Percentiles rank a stretch among this genome's conserved stretches.
Evolutionary conservation across 2,888 invertebrate genomes (phyloP).

Genomic region (Epicampocera succincta): DNA sequence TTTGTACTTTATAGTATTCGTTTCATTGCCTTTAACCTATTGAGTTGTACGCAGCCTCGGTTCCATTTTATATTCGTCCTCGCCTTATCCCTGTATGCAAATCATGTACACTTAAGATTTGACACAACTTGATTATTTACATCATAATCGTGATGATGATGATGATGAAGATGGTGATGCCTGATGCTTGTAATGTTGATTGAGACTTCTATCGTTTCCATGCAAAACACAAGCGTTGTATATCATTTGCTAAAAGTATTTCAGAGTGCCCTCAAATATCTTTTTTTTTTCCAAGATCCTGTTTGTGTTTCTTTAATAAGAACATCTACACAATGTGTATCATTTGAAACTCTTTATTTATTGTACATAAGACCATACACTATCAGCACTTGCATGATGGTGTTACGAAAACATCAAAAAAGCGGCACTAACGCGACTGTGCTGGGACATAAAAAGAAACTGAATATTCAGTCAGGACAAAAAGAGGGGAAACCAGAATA

Average conservation of each 20-base stretch:
- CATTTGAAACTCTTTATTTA: too few relatives aligned
- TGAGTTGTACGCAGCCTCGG: neutral
- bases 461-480: too few relatives aligned
- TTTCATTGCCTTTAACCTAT: constrained; percentile 42
- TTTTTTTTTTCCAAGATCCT: neutral
- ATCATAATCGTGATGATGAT: constrained; percentile 12
- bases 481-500: too few relatives aligned
- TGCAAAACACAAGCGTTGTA: neutral
- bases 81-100: neutral
- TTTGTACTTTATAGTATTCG: constrained; percentile 39
- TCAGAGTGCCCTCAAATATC: neutral
- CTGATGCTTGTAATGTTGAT: constrained; percentile 14
- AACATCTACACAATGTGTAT: too few relatives aligned
- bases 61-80: neutral
- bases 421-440: too few relatives aligned
- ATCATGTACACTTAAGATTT: constrained; percentile 11
- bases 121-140: constrained; percentile 4
- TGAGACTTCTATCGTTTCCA: constrained; percentile 11
- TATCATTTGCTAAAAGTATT: neutral
- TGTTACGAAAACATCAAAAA: too few relatives aligned
- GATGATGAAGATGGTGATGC: too few relatives aligned
- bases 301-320: neutral
- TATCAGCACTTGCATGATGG: too few relatives aligned
- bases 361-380: too few relatives aligned
- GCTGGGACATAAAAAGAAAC: too few relatives aligned